These are phyloP conservation scores for Laothoe populi DNA, from an alignment of 2,888 invertebrate genomes.

Conservation along the genomic window DNA sequence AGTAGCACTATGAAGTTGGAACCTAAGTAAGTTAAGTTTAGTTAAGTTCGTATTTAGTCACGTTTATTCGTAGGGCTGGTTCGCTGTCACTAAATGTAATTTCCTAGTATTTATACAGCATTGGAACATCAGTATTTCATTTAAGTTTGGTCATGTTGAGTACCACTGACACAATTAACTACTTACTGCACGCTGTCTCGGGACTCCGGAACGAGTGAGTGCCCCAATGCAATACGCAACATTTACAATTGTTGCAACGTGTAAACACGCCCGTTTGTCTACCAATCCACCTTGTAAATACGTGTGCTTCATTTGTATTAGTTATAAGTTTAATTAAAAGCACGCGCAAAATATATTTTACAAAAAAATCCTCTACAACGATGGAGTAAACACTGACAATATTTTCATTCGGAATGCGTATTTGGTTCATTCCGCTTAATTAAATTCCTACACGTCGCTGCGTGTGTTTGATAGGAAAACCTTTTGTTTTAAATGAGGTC, in stretches of 20 bases:
- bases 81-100: not conserved
- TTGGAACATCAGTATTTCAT: slow-evolving; percentile 50
- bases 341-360: slow-evolving; percentile 1
- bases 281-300: not conserved
- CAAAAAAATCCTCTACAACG: not conserved
- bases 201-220: slow-evolving; percentile 38
- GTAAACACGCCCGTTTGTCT: slow-evolving; percentile 14
- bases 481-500: not conserved
- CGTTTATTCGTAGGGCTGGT: not conserved
- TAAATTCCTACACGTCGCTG: slow-evolving; percentile 13
- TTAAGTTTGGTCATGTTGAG: slow-evolving; percentile 51
- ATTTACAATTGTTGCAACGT: slow-evolving; percentile 17
- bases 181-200: slow-evolving; percentile 43
- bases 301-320: not conserved
- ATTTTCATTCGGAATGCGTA: not conserved
- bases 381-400: not conserved
- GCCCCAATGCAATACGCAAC: slow-evolving; percentile 39
- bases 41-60: too few relatives aligned
- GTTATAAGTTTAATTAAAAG: slow-evolving; percentile 1
- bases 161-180: slow-evolving; percentile 59
- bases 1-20: not conserved
- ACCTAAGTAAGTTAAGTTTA: too few relatives aligned
- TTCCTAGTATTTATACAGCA: slow-evolving; percentile 7
- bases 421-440: slow-evolving; percentile 5
- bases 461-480: not conserved